phyloP scores from a whole-genome alignment of 1,140 invertebrate genomes.

The Drosophila kohkoa region DNA sequence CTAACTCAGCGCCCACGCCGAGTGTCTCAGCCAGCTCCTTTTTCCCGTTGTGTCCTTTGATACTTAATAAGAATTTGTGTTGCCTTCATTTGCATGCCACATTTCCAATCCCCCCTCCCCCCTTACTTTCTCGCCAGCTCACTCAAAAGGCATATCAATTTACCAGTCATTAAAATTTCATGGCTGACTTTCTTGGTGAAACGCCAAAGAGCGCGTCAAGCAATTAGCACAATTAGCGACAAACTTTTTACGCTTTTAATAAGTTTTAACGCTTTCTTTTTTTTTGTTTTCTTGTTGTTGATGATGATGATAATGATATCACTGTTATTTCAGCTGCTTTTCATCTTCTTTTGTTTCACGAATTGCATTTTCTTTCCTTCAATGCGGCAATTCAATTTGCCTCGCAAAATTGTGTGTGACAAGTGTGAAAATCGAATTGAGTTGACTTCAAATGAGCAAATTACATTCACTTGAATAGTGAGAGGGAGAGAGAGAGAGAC shows the following conservation, averaged over 20 bases:
- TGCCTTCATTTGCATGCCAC: conserved; percentile 71
- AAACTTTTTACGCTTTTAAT: neutral
- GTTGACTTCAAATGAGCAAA: conserved; percentile 35
- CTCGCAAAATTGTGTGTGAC: neutral
- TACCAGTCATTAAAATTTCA: conserved; percentile 84
- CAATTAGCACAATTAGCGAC: conserved; percentile 62
- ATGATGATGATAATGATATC: conserved; percentile 47
- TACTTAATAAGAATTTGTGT: conserved; percentile 77
- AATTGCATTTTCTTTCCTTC: conserved; percentile 40
- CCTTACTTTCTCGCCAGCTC: neutral
- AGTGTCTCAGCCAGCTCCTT: conserved; percentile 9
- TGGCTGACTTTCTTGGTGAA: conserved; percentile 63
- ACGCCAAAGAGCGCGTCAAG: conserved; percentile 66
- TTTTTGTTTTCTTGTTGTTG: no score
- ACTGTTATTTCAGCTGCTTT: neutral
- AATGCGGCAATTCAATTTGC: conserved; percentile 40
- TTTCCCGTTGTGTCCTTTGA: conserved; percentile 57
- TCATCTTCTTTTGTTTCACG: neutral
- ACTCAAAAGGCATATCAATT: conserved; percentile 79
- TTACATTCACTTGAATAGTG: conserved; percentile 23
- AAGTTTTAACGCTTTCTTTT: neutral
- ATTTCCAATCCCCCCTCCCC: neutral
- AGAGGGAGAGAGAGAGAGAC: no score
- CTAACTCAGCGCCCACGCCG: conserved; percentile 57
- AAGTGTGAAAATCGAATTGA: conserved; percentile 43